Evolutionary conservation across 2,888 invertebrate species (phyloP).

Genomic region (Choristoneura rosaceana): DNA sequence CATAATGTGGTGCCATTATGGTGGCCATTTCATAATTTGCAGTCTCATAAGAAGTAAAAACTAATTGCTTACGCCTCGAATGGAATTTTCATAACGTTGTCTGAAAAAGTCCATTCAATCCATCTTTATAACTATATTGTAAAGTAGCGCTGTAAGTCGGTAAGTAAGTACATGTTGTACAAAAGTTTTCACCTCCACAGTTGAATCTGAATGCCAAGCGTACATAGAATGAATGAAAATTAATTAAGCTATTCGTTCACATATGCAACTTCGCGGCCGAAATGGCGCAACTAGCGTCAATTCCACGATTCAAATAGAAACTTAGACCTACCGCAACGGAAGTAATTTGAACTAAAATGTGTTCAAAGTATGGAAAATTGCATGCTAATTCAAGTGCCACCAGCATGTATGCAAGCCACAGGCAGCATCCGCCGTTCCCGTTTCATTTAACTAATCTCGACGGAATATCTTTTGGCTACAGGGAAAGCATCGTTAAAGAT

Average conservation of each 20-base stretch:
- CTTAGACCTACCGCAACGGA: conserved; percentile 43
- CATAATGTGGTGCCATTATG: conserved; percentile 39
- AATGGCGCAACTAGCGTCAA: conserved; percentile 33
- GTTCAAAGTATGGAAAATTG: conserved; percentile 74
- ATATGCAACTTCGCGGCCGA: conserved; percentile 41
- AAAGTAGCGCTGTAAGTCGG: not conserved
- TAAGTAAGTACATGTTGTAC: not conserved
- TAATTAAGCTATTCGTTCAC: conserved; percentile 49
- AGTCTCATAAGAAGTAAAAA: conserved; percentile 36
- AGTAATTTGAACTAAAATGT: conserved; percentile 57
- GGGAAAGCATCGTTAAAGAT: conserved; percentile 50
- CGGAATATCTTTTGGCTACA: conserved; percentile 58
- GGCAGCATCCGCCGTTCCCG: conserved; percentile 53
- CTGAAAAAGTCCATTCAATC: conserved; percentile 7
- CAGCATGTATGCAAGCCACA: conserved; percentile 52
- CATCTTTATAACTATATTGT: not conserved
- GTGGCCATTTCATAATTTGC: conserved; percentile 38
- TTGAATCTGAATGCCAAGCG: conserved; percentile 14
- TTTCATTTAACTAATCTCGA: conserved; percentile 68
- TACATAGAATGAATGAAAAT: conserved; percentile 34
- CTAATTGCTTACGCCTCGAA: conserved; percentile 18
- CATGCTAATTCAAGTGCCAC: conserved; percentile 73
- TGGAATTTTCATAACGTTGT: conserved; percentile 9
- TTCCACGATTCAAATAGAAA: conserved; percentile 41
- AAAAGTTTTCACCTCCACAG: conserved; percentile 10